Conservation (phyloP, 1,140 invertebrate species). For the Phthorimaea operculella region DNA sequence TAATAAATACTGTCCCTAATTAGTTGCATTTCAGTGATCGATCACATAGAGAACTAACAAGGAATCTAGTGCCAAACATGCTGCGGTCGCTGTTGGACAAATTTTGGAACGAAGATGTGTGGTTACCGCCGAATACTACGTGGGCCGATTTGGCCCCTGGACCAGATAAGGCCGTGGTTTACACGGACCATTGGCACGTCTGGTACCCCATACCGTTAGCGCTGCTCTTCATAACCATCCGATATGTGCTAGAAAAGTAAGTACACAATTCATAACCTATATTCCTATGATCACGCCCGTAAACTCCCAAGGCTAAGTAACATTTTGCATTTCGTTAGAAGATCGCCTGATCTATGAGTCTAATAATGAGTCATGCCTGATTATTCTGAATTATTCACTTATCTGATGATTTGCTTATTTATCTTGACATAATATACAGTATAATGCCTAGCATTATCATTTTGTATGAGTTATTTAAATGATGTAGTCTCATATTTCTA, state of each 20-base stretch:
- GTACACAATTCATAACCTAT: constrained; percentile 20
- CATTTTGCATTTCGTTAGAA: neutral
- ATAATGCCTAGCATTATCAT: too few relatives aligned
- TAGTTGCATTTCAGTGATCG: neutral
- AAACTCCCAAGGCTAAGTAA: neutral
- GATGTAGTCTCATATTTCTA: too few relatives aligned
- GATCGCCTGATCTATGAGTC: neutral
- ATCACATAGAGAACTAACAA: neutral
- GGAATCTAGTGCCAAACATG: constrained; percentile 31
- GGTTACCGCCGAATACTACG: constrained; percentile 90
- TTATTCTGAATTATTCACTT: too few relatives aligned
- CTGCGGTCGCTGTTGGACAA: constrained; percentile 57
- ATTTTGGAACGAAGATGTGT: constrained; percentile 87
- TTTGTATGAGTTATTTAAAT: too few relatives aligned
- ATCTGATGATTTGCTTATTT: too few relatives aligned
- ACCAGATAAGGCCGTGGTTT: constrained; percentile 78
- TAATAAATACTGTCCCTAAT: neutral
- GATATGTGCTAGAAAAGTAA: constrained; percentile 88
- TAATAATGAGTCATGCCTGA: neutral
- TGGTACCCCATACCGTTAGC: constrained; percentile 85
- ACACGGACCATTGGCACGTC: constrained; percentile 86
- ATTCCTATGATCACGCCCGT: constrained; percentile 3
- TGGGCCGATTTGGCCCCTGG: constrained; percentile 87
- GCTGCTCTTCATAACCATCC: constrained; percentile 77
- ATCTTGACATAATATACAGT: too few relatives aligned